These are phyloP conservation scores for Theristicus caerulescens DNA, from an alignment of 2,113 vertebrate genomes.

Conservation along the genomic window DNA sequence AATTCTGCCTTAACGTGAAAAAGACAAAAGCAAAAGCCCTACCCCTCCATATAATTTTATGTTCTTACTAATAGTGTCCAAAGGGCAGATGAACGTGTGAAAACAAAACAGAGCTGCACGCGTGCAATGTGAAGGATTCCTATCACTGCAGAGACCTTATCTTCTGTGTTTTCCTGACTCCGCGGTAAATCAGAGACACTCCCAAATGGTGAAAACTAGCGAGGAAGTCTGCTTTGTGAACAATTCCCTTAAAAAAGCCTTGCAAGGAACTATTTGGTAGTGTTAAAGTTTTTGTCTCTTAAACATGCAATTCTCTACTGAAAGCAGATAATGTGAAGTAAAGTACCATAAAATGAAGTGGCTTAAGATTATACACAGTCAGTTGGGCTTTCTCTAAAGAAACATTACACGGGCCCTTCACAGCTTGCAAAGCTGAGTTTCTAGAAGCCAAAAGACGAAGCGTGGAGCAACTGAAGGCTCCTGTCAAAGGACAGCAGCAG, in stretches of 20 bases:
- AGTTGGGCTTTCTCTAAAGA: constrained; percentile 21
- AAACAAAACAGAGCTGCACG: background rate
- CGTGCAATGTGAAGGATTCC: fast-evolving
- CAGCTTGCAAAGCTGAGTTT: background rate
- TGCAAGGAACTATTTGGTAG: background rate
- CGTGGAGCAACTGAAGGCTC: background rate
- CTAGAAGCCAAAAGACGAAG: background rate
- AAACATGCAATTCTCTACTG: background rate
- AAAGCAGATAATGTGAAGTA: background rate
- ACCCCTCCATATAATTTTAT: background rate
- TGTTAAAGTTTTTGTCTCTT: background rate
- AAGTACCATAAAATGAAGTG: background rate
- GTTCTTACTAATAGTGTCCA: background rate
- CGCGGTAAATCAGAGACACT: background rate
- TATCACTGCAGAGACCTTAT: background rate
- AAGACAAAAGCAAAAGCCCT: background rate
- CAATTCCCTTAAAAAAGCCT: background rate
- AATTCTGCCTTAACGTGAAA: background rate
- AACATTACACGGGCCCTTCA: background rate
- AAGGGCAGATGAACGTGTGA: fast-evolving
- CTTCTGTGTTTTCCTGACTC: background rate
- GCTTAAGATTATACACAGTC: background rate
- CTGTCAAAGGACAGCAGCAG: background rate
- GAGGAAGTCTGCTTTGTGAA: background rate
- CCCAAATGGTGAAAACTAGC: background rate